These are phyloP conservation scores for Agonopterix alstromeriana DNA, from an alignment of 2,888 invertebrate species.

Conservation along the genomic window DNA sequence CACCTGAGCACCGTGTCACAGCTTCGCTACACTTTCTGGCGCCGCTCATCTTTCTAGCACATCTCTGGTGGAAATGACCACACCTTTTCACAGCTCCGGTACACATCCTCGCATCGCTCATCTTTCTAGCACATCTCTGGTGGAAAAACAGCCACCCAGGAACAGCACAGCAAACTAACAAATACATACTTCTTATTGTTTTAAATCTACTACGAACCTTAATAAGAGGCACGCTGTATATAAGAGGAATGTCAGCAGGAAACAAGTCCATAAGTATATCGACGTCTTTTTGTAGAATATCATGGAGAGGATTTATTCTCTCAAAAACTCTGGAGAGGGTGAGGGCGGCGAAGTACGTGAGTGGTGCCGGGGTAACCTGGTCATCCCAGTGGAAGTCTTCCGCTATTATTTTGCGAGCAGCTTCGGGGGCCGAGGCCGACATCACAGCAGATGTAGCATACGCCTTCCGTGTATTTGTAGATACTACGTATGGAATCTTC, in stretches of 20 bases:
- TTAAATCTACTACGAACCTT: constrained; percentile 38
- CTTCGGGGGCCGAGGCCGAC: constrained; percentile 38
- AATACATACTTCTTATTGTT: too few relatives aligned
- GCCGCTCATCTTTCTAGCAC: too few relatives aligned
- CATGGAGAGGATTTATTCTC: constrained; percentile 68
- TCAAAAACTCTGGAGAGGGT: constrained; percentile 56
- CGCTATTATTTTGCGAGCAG: constrained; percentile 44
- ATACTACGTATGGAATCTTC: constrained; percentile 64
- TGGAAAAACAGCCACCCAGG: too few relatives aligned
- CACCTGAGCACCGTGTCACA: too few relatives aligned
- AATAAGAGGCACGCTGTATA: constrained; percentile 70
- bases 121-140: too few relatives aligned
- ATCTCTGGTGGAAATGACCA: too few relatives aligned
- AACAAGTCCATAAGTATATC: constrained; percentile 78
- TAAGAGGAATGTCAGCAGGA: constrained; percentile 76
- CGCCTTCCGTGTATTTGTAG: constrained; percentile 39
- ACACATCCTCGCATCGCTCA: too few relatives aligned
- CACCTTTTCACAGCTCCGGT: too few relatives aligned
- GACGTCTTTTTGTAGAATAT: constrained; percentile 74
- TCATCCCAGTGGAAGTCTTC: constrained; percentile 69
- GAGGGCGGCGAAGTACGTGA: constrained; percentile 47
- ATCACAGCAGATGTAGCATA: constrained; percentile 43
- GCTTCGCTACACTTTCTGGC: too few relatives aligned
- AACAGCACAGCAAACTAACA: too few relatives aligned
- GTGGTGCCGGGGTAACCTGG: constrained; percentile 52